Evolutionary conservation across 2,797 vertebrate genomes (phyloP).

Genomic region (Chloroceryle inda): DNA sequence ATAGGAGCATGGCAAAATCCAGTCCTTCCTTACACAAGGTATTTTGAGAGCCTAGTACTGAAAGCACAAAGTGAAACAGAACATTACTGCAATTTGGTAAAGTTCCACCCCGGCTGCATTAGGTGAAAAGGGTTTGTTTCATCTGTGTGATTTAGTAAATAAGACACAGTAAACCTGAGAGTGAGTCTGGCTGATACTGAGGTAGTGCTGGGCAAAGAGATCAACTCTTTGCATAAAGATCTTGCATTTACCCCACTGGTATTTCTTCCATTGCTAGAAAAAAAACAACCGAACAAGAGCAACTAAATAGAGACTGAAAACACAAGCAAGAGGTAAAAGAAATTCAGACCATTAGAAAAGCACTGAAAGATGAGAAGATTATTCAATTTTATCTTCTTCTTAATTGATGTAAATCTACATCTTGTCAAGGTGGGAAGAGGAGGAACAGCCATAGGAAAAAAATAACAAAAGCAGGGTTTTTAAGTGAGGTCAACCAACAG

Average conservation of each 20-base stretch:
- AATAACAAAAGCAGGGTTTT: not conserved
- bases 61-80: not conserved
- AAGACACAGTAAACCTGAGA: not conserved
- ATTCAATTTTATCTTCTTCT: conserved; percentile 28
- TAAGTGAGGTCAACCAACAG: not conserved
- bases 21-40: not conserved
- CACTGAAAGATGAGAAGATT: not conserved
- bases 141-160: not conserved
- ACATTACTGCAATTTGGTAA: not conserved
- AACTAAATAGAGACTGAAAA: not conserved
- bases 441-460: not conserved
- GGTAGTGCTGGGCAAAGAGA: not conserved
- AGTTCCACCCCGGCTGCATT: not conserved
- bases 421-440: not conserved
- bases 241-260: not conserved
- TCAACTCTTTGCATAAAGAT: not conserved
- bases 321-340: not conserved
- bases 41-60: not conserved
- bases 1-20: accelerated
- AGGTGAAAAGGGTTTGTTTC: not conserved
- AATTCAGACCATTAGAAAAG: conserved; percentile 15
- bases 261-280: not conserved
- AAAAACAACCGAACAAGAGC: not conserved
- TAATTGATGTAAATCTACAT: not conserved
- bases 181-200: not conserved